Base-by-base conservation (phyloP, 1,140 invertebrate species). In the Trinorchestia longiramus region DNA sequence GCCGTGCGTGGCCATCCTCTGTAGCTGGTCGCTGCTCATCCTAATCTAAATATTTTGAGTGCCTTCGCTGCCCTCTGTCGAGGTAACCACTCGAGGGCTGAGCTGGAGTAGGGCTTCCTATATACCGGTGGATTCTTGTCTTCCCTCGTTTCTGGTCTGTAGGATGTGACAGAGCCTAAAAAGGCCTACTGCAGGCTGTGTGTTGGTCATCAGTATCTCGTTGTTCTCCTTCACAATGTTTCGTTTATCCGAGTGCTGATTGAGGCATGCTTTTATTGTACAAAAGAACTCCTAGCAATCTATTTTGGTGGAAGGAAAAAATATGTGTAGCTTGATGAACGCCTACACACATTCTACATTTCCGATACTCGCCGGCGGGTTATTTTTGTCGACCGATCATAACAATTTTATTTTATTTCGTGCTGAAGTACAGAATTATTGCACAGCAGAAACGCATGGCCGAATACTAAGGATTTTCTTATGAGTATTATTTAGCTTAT, bases 1-100 rank as follows among this genome's bases (percentile, higher is more conserved):
- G 62, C 62, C 62, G 62, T 42, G 40, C 15, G 92, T n/a, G 43
- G 92, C 92, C 43, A 17, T 41, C 36, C 36, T 40, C 43, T 94
- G 92, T 94, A 45, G 92, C 92, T 77, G 88, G 92, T 44, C 92
- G 43, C 43, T 94, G 43, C 92, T 94, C 92, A 47, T 47, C 43
- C 92, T 94, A 44, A 94, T 47, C 43, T 94, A 94, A 94, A 94
- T 94, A 94, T 94, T 94, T 94, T 94, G 92, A 94, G 92, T 94
- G 92, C 92, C 44, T 47, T 45, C 23, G 43, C 92, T 94, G 44
- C 43, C 43, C 92, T 45, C 43, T 94, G 44, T 43, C 92, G 92
- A n/a, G 43, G 88, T n/a, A 43, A 94, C 92, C 92, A 94, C 92
- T 94, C 92, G 92, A 94, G 44, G 47, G 43, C 62, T 11, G 62